Evolutionary conservation across 2,113 vertebrate genomes (phyloP), one percentile per base, ranked within the genome.

Genomic region (Phalacrocorax carbo): DNA sequence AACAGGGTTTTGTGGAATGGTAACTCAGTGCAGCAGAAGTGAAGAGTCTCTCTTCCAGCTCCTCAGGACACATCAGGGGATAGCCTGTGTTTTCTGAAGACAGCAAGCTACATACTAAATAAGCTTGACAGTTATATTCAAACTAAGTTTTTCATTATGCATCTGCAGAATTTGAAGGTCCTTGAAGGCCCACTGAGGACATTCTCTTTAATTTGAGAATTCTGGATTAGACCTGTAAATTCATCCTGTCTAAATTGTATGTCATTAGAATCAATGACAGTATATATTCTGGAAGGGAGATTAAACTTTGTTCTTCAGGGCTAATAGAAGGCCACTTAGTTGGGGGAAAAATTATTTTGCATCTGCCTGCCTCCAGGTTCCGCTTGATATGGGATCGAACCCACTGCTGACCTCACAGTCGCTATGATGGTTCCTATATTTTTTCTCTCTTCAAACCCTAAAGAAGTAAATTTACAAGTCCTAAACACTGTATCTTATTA

Each of bases 31-130:
- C 49, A 68, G 64, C 68, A 19, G 27, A 69, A 48, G 7, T 7
- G 6, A n/a, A n/a, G 36, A 62, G 44, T 36, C 49, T 82, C 55
- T 36, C 55, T 36, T 78, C 32, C 44, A 68, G 4, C 52, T 36
- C 21, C 54, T 54, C 38, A 54, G n/a, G 54, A 25, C 52, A 40
- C 22, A 5, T 40, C 30, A 55, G 12, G 34, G 36, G 57, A 38
- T 42, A 86, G 32, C 5, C 29, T 55, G n/a, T 58, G 10, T 7
- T 54, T 68, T 40, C 29, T 61, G 60, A 29, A 11, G 30, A 40
- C 34, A 40, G 13, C 13, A 36, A 54, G 7, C 9, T 40, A 2
- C 4, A 1, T 8, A 4, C 6, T 21, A 2, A 10, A 5, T 4
- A 9, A 48, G 4, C 51, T 13, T 27, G 36, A 34, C 9, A 40